Percentiles rank a stretch among this genome's conserved stretches.
Conservation (phyloP, 2,113 vertebrate species). For the Oreotrochilus melanogaster region DNA sequence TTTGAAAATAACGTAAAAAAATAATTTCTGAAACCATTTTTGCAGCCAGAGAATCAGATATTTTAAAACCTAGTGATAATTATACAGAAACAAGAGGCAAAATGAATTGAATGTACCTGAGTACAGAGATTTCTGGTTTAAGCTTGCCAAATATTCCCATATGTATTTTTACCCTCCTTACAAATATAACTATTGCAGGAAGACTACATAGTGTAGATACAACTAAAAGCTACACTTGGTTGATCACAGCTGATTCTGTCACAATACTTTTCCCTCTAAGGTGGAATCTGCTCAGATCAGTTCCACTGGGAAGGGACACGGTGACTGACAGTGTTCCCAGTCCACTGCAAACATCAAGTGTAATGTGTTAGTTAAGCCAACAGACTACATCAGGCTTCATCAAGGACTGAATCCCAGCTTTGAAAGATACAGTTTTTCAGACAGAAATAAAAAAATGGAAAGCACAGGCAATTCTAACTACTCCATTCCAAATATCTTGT, state of each 20-base stretch:
- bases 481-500: neutral
- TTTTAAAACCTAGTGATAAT: neutral
- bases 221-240: neutral
- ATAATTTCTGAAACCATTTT: neutral
- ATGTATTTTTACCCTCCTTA: neutral
- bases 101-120: neutral
- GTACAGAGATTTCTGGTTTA: neutral
- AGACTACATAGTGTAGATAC: neutral
- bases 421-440: neutral
- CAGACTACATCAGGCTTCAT: neutral
- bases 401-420: neutral
- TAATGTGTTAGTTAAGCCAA: neutral
- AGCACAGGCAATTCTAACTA: neutral
- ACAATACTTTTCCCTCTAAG: neutral
- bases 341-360: neutral
- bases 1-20: conserved; percentile 1
- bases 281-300: neutral
- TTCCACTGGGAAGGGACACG: neutral
- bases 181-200: neutral
- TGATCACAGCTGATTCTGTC: neutral
- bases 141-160: neutral
- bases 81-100: neutral
- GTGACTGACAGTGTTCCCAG: neutral
- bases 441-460: neutral
- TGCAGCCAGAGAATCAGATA: neutral